Conservation (phyloP, 2,113 vertebrate genomes). For the Amia ocellicauda region DNA sequence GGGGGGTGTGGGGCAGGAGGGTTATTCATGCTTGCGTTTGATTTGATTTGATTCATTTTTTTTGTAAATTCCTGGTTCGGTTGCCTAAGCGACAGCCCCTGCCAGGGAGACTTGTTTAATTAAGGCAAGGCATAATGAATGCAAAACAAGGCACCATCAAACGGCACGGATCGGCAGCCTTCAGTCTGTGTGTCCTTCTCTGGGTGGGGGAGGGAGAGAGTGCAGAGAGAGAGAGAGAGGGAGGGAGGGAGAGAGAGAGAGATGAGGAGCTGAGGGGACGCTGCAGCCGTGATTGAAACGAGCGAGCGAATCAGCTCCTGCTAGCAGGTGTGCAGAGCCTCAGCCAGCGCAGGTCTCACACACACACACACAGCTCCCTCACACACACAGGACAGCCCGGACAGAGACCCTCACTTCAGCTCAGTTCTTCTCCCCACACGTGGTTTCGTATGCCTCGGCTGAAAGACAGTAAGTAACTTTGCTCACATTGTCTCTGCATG, state of each 20-base stretch:
- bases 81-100: slow-evolving; percentile 4
- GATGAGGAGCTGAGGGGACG: not conserved
- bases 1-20: too few species aligned
- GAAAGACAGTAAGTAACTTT: not conserved
- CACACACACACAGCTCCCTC: too few species aligned
- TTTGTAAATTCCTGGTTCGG: not conserved
- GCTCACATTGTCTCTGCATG: not conserved
- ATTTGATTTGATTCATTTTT: too few species aligned
- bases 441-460: too few species aligned
- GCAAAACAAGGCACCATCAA: slow-evolving; percentile 32
- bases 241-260: slow-evolving; percentile 6
- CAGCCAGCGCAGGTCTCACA: not conserved
- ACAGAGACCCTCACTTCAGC: too few species aligned
- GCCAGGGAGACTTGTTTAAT: slow-evolving; percentile 36
- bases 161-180: slow-evolving; percentile 25
- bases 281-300: not conserved
- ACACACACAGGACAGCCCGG: too few species aligned
- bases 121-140: slow-evolving; percentile 29
- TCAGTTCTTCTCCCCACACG: not conserved
- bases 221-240: not conserved
- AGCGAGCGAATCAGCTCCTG: not conserved
- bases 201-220: slow-evolving; percentile 8
- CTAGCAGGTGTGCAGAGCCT: not conserved
- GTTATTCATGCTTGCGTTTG: not conserved
- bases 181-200: slow-evolving; percentile 18